Evolutionary conservation across 2,888 invertebrate species (phyloP), one percentile per base, ranked within the genome.

Genomic region (Acholoe squamosa): DNA sequence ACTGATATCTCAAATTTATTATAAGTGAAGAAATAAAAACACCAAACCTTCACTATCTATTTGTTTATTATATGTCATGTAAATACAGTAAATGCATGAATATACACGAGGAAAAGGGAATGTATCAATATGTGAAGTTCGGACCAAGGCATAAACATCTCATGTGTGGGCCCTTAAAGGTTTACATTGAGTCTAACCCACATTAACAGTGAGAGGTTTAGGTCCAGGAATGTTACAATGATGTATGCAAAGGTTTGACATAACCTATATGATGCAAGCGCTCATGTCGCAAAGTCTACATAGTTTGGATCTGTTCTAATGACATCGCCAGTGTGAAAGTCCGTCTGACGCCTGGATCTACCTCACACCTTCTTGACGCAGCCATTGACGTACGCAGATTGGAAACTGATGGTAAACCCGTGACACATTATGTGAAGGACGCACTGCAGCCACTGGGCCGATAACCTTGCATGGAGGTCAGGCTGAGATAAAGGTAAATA

Each of bases 21-120:
- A 43, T 43, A 7, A 7, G 10, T 3, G 43, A 61, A 61, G 61
- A 71, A 71, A 71, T 5, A 5, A 71, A 71, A 28, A 28, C 71
- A 28, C 25, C 5, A 5, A 71, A 5, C 12, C 12, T 28, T 43
- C 12, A 14, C 80, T 80, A 80, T 80, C 80, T 80, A 80, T 34
- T 80, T 34, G 33, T 34, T 80, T 80, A 34, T 34, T 80, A 34
- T 10, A 43, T 43, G 34, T 80, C 43, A 43, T 80, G 25, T 80
- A 80, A 43, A 80, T 80, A 80, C 80, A 80, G 34, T 80, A 80
- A 43, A 80, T 34, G 33, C 80, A 80, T 43, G n/a, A 43, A 43
- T 43, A 80, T 80, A 80, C 80, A 80, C 34, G 80, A 80, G 80
- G 43, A 80, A 80, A 80, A 43, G 33, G 80, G 80, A 80, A 43